Evolutionary conservation across 2,797 vertebrate species (phyloP).

Genomic region (Acomys russatus): DNA sequence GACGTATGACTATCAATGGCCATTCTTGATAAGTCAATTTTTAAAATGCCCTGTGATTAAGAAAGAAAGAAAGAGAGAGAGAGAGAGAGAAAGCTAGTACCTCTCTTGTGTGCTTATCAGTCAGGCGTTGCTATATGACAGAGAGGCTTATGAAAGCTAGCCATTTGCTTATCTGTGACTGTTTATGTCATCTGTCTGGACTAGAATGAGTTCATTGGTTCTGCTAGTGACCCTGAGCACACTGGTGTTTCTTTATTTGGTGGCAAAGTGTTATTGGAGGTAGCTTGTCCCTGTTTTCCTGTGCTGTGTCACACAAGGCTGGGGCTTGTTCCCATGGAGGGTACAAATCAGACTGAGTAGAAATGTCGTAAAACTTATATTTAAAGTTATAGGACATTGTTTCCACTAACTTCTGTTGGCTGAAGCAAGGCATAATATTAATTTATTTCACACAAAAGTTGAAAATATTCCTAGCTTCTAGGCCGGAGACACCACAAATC

Average conservation of each 20-base stretch:
- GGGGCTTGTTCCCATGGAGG: background rate
- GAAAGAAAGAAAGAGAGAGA: background rate
- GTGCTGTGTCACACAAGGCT: background rate
- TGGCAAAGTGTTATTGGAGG: background rate
- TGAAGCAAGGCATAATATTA: background rate
- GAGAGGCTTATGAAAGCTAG: background rate
- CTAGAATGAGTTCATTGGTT: background rate
- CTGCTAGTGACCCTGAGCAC: background rate
- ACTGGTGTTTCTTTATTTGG: background rate
- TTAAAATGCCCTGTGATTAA: background rate
- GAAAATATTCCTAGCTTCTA: constrained; percentile 13
- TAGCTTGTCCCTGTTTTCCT: background rate
- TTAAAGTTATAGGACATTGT: background rate
- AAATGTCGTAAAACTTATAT: background rate
- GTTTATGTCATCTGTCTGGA: background rate
- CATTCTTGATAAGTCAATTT: background rate
- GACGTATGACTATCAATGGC: background rate
- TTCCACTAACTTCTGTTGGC: background rate
- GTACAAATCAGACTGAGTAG: background rate
- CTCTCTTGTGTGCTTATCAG: background rate
- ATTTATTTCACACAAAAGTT: background rate
- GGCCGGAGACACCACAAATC: background rate
- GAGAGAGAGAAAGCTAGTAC: background rate
- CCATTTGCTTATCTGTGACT: background rate
- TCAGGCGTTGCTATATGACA: background rate